Evolutionary conservation across 2,888 invertebrate species (phyloP), one percentile per base, ranked within the genome.

Genomic region (Cerastis rubricosa): DNA sequence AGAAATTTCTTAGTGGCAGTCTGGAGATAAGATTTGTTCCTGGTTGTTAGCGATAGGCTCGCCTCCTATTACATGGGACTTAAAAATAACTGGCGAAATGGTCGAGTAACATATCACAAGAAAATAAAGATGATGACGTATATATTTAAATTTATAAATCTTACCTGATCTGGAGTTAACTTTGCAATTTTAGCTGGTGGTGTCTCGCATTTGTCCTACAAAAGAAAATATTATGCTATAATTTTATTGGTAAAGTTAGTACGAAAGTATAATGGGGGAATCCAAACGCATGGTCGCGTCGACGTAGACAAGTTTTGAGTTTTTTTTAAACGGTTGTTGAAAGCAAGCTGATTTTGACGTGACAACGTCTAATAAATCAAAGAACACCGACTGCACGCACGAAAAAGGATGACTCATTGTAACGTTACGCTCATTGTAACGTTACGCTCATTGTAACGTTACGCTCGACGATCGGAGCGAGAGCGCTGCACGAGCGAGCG

Each of bases 141-240:
- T 19, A 11, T n/a, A 29, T 57, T 57, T 7, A 29, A 25, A 29
- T 17, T 19, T 9, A 29, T 19, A 35, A 35, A 19, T 45, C 85
- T 88, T 85, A 96, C 96, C 91, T 96, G 95, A 81, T 94, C 89
- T 14, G 87, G 88, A 1, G 91, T 89, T 2, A 92, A 70, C 83
- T 95, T 95, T 0, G 94, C 90, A 77, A 95, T 94, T 90, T 97
- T 97, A 0, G 95, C 75, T 1, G 96, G 96, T 3, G 96, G 96
- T 0, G 96, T 96, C 4, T 95, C 96, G 0, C 81, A 89, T 86
- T 94, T 91, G 0, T 96, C 96, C 96, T 64, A 43, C 7, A 64
- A 64, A 3, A 43, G 64, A 35, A 64, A 43, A n/a, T n/a, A 63
- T 63, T 40, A 17, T 8, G 29, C 8, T 17, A 59, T n/a, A n/a